Base-by-base conservation (phyloP, 2,113 vertebrate species). In the Mesocricetus auratus region DNA sequence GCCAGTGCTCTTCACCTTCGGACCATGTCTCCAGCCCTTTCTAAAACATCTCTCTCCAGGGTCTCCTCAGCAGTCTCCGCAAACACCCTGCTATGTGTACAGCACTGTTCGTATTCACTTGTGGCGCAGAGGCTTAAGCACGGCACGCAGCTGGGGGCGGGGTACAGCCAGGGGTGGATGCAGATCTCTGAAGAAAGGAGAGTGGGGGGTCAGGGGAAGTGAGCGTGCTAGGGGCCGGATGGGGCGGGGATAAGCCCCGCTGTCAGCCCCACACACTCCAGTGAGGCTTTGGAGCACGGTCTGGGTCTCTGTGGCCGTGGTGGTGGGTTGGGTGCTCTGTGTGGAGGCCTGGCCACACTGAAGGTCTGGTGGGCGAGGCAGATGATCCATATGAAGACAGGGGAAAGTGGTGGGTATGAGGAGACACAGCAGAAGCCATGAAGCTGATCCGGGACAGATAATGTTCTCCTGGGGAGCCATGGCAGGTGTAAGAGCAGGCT, bases 361-460 rank as follows among this genome's bases (percentile, higher is more conserved):
- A 71, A 88, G 91, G 50, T 31, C 24, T 15, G 26, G 56, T 53
- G 60, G 19, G 16, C 0, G 7, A 50, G 19, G 12, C n/a, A 42
- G n/a, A 24, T 0, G 58, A 3, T 0, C 1, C 5, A 47, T 10
- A 9, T 0, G 47, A 75, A 88, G 53, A 82, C 11, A 5, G 10
- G 4, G 56, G 4, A 21, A n/a, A n/a, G 2, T 7, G 39, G 11
- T 42, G 58, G 13, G 24, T 0, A 45, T 62, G 36, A 12, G 47
- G 62, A 75, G 45, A 74, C 11, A 10, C 0, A 0, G 68, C 24
- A 7, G 58, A 39, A 78, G 50, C 15, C 7, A 0, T 2, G 6
- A 31, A 26, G 68, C 26, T n/a, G 0, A 0, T 7, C 47, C 45
- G 56, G 47, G 19, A 15, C 0, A 0, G 33, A 12, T 33, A 26